Evolutionary conservation across 2,888 invertebrate species (phyloP), one percentile per base, ranked within the genome.

Genomic region (Julus scanicus): DNA sequence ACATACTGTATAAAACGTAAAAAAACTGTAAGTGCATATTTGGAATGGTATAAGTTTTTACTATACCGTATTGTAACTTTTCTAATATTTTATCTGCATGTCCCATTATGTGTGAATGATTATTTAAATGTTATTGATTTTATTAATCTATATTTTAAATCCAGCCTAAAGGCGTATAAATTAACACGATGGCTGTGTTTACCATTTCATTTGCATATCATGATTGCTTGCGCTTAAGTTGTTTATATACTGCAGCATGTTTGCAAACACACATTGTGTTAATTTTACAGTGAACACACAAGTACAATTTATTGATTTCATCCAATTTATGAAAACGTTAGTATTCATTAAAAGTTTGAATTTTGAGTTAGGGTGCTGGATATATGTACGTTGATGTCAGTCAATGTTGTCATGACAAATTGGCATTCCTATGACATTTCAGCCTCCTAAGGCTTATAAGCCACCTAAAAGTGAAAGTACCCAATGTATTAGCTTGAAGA

Each of bases 51-150:
- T n/a, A 11, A 0, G 8, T 6, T 63, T 17, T 4, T n/a, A 5
- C 6, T 11, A 71, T 20, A 9, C 20, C 29, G 2, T 20, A 71
- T 71, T 71, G 71, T 71, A 1, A 4, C 20, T 9, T 37, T 29
- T 37, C 80, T 80, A 80, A 29, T 29, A 2, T 37, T 29, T 37
- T 80, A 80, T 80, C 37, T 80, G 37, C 80, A 80, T 13, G 80
- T 80, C 37, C 37, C 37, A 29, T 8, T 37, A 37, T 13, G 11
- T 20, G 11, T 13, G 37, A 37, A 13, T 80, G 80, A 80, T 80
- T 80, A 80, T 80, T 80, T 80, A 80, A 80, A 80, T 80, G 80
- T 37, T 80, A 80, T 80, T 80, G 80, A 80, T 80, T 80, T 80
- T 80, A 80, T 80, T 80, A 80, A 80, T 80, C 80, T 80, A 37